Evolutionary conservation across 2,113 vertebrate species (phyloP).

Genomic region (Elephas maximus): DNA sequence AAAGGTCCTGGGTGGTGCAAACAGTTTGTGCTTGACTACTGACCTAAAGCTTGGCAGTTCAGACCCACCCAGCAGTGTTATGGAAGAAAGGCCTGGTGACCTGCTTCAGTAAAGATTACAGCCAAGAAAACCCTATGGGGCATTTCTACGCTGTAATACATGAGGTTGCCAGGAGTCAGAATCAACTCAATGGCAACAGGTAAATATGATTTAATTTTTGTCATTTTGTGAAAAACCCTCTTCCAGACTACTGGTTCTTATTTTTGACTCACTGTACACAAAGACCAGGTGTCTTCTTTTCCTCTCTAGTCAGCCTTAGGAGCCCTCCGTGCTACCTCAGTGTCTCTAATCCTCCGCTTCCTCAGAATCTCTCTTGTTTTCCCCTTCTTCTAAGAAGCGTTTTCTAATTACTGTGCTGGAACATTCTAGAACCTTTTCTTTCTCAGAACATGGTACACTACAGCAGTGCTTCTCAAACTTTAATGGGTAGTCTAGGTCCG

Average conservation of each 20-base stretch:
- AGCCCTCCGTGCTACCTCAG: not conserved
- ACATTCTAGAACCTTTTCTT: not conserved
- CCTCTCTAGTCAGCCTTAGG: not conserved
- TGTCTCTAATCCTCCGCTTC: not conserved
- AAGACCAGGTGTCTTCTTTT: not conserved
- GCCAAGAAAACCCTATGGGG: too few relatives aligned
- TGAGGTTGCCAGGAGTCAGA: too few relatives aligned
- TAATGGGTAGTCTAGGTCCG: rapidly evolving
- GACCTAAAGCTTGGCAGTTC: too few relatives aligned
- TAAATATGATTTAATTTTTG: not conserved
- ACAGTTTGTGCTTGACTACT: too few relatives aligned
- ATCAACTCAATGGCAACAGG: too few relatives aligned
- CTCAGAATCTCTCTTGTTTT: not conserved
- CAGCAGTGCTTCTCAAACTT: not conserved
- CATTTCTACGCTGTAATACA: too few relatives aligned
- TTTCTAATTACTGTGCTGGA: not conserved
- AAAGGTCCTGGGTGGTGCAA: too few relatives aligned
- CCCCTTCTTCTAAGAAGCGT: not conserved
- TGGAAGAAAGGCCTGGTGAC: too few relatives aligned
- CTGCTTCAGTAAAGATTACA: too few relatives aligned
- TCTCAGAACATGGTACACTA: not conserved
- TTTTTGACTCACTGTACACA: not conserved
- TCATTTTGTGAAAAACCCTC: not conserved
- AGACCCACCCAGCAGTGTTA: too few relatives aligned
- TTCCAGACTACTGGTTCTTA: not conserved